Percentiles rank a stretch among this genome's conserved stretches.
These are phyloP conservation scores for Copidosoma floridanum DNA, from an alignment of 1,140 invertebrate genomes.

Conservation along the genomic window DNA sequence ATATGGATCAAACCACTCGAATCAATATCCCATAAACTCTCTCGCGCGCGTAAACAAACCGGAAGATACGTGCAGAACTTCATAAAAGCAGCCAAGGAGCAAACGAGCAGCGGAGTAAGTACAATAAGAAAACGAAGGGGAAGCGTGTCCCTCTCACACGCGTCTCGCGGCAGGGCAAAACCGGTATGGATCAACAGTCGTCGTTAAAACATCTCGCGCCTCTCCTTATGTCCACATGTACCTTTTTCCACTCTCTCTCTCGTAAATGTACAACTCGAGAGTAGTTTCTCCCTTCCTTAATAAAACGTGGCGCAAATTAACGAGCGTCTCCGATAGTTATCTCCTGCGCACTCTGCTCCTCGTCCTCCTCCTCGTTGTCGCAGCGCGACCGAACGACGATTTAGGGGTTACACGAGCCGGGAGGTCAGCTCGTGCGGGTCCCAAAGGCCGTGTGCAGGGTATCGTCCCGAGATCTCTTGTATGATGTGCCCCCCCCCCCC, in stretches of 20 bases:
- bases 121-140: neutral
- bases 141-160: neutral
- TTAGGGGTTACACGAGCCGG: neutral
- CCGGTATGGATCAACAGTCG: constrained; percentile 23
- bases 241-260: constrained; percentile 7
- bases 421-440: constrained; percentile 1
- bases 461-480: constrained; percentile 7
- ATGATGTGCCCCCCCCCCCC: too few species aligned
- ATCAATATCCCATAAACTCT: too few species aligned
- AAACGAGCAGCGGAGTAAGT: neutral
- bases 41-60: neutral
- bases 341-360: too few species aligned
- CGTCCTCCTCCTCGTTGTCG: too few species aligned
- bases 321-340: constrained; percentile 15
- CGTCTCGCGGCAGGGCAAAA: constrained; percentile 1
- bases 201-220: constrained; percentile 11
- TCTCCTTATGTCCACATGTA: too few species aligned
- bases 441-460: constrained; percentile 15
- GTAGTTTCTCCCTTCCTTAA: constrained; percentile 6
- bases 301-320: constrained; percentile 25
- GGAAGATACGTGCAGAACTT: constrained; percentile 5
- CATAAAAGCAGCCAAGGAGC: constrained; percentile 5
- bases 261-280: too few species aligned
- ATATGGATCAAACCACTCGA: too few species aligned
- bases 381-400: constrained; percentile 3